Evolutionary conservation across 2,797 vertebrate species (phyloP).

Genomic region (Malurus splendens): DNA sequence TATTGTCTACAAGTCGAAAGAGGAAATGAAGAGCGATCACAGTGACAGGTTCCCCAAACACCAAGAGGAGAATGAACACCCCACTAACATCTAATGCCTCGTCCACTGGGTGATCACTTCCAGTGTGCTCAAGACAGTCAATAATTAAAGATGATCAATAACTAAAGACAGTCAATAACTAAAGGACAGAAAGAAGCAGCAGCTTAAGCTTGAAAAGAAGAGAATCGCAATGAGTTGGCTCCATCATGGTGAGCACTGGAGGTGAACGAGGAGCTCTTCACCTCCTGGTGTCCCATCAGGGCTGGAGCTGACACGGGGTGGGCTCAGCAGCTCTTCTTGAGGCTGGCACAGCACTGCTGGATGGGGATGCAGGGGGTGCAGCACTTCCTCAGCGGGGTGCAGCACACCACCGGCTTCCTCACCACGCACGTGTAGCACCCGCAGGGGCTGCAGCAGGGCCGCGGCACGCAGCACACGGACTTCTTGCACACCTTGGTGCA

Average conservation of each 20-base stretch:
- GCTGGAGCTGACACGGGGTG: rapidly evolving
- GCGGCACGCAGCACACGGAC: not conserved
- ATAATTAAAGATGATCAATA: not conserved
- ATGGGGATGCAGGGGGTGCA: constrained; percentile 6
- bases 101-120: rapidly evolving
- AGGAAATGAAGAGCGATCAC: not conserved
- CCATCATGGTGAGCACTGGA: not conserved
- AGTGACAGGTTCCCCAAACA: not conserved
- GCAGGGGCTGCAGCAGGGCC: not conserved
- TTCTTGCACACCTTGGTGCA: constrained; percentile 23
- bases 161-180: not conserved
- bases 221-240: rapidly evolving
- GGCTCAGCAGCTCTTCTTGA: constrained; percentile 25
- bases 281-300: not conserved
- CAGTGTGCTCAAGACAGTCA: not conserved
- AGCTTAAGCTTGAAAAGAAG: not conserved
- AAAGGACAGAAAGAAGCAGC: not conserved
- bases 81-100: not conserved
- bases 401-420: constrained; percentile 20
- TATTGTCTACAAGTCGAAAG: constrained; percentile 29
- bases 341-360: not conserved
- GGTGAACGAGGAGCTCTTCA: not conserved
- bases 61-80: not conserved
- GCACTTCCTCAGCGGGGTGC: not conserved
- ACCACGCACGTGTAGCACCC: not conserved